Percentiles rank a stretch among this genome's conserved stretches.
phyloP scores from a whole-genome alignment of 2,797 vertebrate species.

The Characodon lateralis region DNA sequence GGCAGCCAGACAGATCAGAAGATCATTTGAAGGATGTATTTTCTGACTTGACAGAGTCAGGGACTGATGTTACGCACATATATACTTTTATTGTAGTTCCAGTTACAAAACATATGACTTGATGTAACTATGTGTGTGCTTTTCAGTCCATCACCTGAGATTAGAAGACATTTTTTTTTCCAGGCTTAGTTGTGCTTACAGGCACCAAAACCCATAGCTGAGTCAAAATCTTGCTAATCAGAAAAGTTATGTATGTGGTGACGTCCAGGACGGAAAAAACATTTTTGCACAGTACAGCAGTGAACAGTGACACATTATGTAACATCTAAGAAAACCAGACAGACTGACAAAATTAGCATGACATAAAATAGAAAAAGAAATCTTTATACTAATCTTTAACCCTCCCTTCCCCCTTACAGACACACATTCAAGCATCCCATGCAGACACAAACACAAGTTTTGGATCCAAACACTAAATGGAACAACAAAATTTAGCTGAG shows the following conservation, averaged over 20 bases:
- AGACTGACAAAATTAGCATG: neutral
- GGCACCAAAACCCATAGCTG: neutral
- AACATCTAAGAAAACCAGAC: neutral
- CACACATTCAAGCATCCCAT: neutral
- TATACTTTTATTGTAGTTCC: neutral
- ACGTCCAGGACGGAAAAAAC: neutral
- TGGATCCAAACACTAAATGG: neutral
- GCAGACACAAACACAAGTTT: neutral
- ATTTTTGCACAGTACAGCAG: neutral
- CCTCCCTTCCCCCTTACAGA: neutral
- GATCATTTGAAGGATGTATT: neutral
- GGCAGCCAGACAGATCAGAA: neutral
- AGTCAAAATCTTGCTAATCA: neutral
- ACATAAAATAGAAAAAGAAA: no score
- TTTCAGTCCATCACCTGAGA: neutral
- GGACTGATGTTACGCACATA: neutral
- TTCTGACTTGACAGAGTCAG: neutral
- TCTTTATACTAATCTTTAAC: neutral
- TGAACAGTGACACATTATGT: neutral
- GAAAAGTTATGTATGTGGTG: neutral
- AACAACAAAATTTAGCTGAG: neutral
- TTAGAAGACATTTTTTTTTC: neutral
- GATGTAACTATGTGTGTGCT: neutral
- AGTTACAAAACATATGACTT: neutral
- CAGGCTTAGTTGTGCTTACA: neutral